Percentiles rank a stretch among this genome's conserved stretches.
These are phyloP conservation scores for Periophthalmus magnuspinnatus DNA, from an alignment of 2,797 vertebrate species.

Conservation along the genomic window DNA sequence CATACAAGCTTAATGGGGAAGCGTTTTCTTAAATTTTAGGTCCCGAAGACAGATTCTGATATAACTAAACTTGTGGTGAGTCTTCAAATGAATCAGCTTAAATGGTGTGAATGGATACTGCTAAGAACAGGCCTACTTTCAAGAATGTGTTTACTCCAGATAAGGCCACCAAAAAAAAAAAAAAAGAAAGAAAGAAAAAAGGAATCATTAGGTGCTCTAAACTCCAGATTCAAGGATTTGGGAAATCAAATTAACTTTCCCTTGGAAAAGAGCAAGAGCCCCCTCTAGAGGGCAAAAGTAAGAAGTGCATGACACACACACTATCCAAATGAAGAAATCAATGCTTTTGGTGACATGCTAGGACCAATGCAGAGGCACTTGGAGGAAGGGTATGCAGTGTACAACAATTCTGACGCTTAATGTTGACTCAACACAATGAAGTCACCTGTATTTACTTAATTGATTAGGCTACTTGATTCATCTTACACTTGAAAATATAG, in stretches of 20 bases:
- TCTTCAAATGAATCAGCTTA: not conserved
- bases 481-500: not conserved
- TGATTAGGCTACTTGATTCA: not conserved
- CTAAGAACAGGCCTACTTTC: no score
- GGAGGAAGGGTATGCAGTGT: not conserved
- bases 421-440: not conserved
- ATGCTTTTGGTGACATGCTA: conserved; percentile 18
- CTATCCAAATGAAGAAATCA: not conserved
- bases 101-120: no score
- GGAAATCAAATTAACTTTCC: not conserved
- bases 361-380: conserved; percentile 4
- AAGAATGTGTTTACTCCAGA: not conserved
- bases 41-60: not conserved
- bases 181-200: no score
- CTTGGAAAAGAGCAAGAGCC: conserved; percentile 24
- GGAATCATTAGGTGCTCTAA: not conserved
- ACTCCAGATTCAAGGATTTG: not conserved
- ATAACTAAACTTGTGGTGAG: not conserved
- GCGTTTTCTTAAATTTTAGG: not conserved
- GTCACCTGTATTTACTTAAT: not conserved
- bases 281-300: conserved; percentile 47
- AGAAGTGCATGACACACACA: conserved; percentile 10
- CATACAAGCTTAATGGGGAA: not conserved
- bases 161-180: no score
- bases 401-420: not conserved